Evolutionary conservation across 2,113 vertebrate genomes (phyloP).

Genomic region (Bubo bubo): DNA sequence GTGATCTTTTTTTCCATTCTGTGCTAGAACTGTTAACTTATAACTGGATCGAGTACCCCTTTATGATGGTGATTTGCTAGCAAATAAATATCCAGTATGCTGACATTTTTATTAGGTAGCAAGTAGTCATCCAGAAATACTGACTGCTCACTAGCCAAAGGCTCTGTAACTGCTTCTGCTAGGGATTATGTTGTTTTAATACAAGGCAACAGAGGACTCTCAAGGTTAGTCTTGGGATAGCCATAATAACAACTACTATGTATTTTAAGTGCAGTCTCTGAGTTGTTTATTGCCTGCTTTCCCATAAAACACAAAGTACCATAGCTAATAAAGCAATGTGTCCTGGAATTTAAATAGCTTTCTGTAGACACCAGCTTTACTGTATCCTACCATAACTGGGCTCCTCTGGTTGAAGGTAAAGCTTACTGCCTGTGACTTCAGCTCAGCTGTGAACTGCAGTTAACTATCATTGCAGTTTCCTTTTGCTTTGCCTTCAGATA

Average conservation of each 20-base stretch:
- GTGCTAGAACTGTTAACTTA: not conserved
- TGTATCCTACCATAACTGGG: not conserved
- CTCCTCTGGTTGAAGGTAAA: not conserved
- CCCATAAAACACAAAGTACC: not conserved
- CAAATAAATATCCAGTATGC: not conserved
- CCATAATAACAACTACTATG: not conserved
- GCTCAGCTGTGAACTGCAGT: slow-evolving; percentile 26
- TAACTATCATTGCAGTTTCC: not conserved
- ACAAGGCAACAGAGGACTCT: not conserved
- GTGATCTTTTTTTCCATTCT: not conserved
- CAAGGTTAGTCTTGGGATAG: not conserved
- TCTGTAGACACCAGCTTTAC: not conserved
- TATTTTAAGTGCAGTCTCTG: not conserved
- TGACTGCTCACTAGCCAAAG: not conserved
- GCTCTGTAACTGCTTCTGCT: not conserved
- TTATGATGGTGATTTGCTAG: not conserved
- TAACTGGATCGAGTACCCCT: not conserved
- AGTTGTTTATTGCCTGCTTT: not conserved
- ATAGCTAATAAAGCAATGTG: not conserved
- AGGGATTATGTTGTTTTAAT: not conserved
- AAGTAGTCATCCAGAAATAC: slow-evolving; percentile 14
- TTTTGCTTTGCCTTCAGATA: slow-evolving; percentile 29
- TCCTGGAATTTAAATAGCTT: not conserved
- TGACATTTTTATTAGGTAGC: not conserved
- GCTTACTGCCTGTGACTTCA: not conserved